Evolutionary conservation across 2,888 invertebrate species (phyloP), one percentile per base, ranked within the genome.

Genomic region (Aphidoletes aphidimyza): DNA sequence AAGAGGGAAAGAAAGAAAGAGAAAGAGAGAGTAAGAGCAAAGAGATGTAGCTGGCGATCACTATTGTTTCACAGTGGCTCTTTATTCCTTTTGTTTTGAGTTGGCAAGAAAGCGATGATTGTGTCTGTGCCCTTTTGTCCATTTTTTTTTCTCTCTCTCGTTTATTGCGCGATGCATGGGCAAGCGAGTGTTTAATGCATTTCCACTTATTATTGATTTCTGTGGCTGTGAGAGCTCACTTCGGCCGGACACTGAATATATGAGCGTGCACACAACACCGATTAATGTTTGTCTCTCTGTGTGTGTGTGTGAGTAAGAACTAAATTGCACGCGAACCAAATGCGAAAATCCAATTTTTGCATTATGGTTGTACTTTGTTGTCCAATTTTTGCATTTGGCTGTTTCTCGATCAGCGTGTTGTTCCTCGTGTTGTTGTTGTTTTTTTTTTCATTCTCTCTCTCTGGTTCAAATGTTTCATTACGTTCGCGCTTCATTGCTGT

Each of bases 181-280:
- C n/a, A n/a, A n/a, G n/a, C n/a, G n/a, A n/a, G 26, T 69, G 2
- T 14, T 69, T 69, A 69, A 69, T 69, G 69, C 69, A 69, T 69
- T 69, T 69, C 34, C 69, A 69, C 69, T 69, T 69, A 69, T 69
- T 69, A 69, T 69, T 69, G 69, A 69, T 69, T 69, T 69, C 69
- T 69, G 26, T 8, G 69, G 30, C 30, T n/a, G n/a, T n/a, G n/a
- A n/a, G n/a, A n/a, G n/a, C n/a, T n/a, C n/a, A n/a, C n/a, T n/a
- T n/a, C n/a, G n/a, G n/a, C n/a, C n/a, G n/a, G n/a, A n/a, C n/a
- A n/a, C n/a, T n/a, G n/a, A n/a, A n/a, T n/a, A n/a, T n/a, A n/a
- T n/a, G n/a, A n/a, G n/a, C n/a, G n/a, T n/a, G n/a, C n/a, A n/a
- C n/a, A n/a, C n/a, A n/a, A n/a, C n/a, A n/a, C n/a, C n/a, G n/a